Evolutionary conservation across 2,888 invertebrate species (phyloP), one percentile per base, ranked within the genome.

Genomic region (Acanthopleura granulata): DNA sequence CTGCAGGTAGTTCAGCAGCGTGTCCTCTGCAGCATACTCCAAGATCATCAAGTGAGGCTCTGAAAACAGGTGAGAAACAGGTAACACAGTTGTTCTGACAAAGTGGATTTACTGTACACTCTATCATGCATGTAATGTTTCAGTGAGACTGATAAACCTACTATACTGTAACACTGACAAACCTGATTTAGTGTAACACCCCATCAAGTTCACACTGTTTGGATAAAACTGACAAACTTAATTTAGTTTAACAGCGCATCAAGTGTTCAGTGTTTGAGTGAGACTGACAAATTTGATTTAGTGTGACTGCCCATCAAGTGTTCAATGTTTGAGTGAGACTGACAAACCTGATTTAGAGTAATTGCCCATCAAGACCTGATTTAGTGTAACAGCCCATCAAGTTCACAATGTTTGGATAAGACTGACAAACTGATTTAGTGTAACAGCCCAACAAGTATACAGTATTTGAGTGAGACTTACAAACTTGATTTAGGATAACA

Each of bases 1-100:
- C 76, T 86, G 85, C 61, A 87, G 80, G 76, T 83, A 87, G 57
- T 85, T 81, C 72, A 81, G 81, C 14, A 87, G 75, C 11, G 83
- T 85, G 1, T 86, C 86, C 74, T 87, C 86, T 18, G 81, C 80
- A 11, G 87, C 86, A 72, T 79, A 83, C 77, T 87, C 87, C 74
- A 87, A 77, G 82, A 87, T 85, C 77, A 87, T 77, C 73, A 87
- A 75, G 84, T 86, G 86, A 0, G 87, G 87, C 74, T 87, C 86
- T 87, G 76, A 14, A 75, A 75, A 40, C 40, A 40, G 40, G 40
- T 40, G 9, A 40, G 40, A 40, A 3, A 40, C 3, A 40, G 40
- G 40, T 40, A 40, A 40, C 9, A 40, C 40, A 40, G 40, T 6
- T 40, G 40, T 6, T 9, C 40, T 40, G 40, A 40, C 40, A 40